A percentile compares a stretch with the other conserved stretches of the same genome.
phyloP scores from a whole-genome alignment of 2,113 vertebrate species.

The Cairina moschata region DNA sequence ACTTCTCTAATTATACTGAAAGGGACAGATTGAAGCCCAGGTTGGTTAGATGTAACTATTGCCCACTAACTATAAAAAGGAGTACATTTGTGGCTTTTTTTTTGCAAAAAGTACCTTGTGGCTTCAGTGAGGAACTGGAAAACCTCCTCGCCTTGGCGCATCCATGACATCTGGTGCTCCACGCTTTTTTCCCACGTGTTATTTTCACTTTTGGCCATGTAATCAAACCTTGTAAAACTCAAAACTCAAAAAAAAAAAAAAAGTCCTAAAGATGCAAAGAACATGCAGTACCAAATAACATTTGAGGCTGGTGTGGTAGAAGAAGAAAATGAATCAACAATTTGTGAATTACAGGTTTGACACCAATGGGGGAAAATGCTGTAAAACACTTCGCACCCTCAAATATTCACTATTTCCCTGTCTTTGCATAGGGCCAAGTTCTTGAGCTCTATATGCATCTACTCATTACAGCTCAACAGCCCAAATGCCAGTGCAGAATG shows the following conservation, averaged over 20 bases:
- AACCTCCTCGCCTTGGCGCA: constrained; percentile 20
- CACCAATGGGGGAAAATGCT: constrained; percentile 36
- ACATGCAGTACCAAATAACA: constrained; percentile 73
- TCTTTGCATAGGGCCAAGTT: constrained; percentile 18
- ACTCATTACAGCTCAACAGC: constrained; percentile 25
- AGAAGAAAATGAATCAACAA: constrained; percentile 71
- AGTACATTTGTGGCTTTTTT: neutral
- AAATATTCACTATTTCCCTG: constrained; percentile 57
- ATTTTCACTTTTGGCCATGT: constrained; percentile 60
- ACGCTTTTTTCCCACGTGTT: constrained; percentile 8
- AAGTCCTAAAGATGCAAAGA: constrained; percentile 42
- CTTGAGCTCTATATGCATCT: constrained; percentile 31
- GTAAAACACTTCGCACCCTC: constrained; percentile 54
- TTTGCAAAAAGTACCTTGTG: neutral
- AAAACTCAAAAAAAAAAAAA: neutral
- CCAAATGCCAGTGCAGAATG: constrained; percentile 42
- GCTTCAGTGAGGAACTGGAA: constrained; percentile 38
- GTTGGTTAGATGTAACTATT: neutral
- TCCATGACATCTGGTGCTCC: neutral
- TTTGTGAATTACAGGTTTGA: constrained; percentile 74
- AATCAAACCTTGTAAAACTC: constrained; percentile 36
- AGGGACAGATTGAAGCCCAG: neutral
- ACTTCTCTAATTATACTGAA: constrained; percentile 48
- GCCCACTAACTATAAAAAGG: neutral
- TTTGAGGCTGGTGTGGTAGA: constrained; percentile 65